phyloP scores from a whole-genome alignment of 2,888 invertebrate genomes.

The Lysandra bellargus region DNA sequence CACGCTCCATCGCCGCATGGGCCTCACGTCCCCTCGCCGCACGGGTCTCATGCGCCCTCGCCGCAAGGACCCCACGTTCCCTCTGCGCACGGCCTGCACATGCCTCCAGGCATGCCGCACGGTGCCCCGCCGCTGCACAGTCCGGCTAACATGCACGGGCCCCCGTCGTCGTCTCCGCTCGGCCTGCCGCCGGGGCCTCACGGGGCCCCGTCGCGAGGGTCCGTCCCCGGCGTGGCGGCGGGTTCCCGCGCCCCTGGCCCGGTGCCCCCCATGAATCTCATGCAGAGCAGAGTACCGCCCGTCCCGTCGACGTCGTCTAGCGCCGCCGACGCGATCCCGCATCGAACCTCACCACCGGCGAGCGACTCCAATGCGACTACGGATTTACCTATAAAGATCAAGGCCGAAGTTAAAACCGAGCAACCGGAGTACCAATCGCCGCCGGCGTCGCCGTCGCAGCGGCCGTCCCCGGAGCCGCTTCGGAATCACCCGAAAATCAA shows the following conservation, averaged over 20 bases:
- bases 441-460: conserved; percentile 53
- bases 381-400: conserved; percentile 61
- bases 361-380: conserved; percentile 38
- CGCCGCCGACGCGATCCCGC: conserved; percentile 35
- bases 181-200: conserved; percentile 32
- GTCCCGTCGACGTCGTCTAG: conserved; percentile 32
- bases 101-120: not conserved
- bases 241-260: conserved; percentile 36
- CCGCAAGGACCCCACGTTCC: conserved; percentile 35
- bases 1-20: conserved; percentile 16
- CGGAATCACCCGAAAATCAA: conserved; percentile 70
- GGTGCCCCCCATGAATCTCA: conserved; percentile 36
- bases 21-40: not conserved
- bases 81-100: not conserved
- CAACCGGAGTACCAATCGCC: conserved; percentile 67
- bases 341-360: conserved; percentile 35
- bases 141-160: conserved; percentile 30
- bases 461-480: conserved; percentile 57
- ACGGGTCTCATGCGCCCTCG: conserved; percentile 36
- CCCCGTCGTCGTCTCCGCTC: conserved; percentile 37
- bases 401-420: conserved; percentile 74
- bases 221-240: conserved; percentile 36
- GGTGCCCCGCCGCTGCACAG: not conserved
- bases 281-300: conserved; percentile 24
- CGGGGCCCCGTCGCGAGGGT: conserved; percentile 34